phyloP scores from a whole-genome alignment of 2,797 vertebrate genomes.

The Heteromormyrus szaboi region DNA sequence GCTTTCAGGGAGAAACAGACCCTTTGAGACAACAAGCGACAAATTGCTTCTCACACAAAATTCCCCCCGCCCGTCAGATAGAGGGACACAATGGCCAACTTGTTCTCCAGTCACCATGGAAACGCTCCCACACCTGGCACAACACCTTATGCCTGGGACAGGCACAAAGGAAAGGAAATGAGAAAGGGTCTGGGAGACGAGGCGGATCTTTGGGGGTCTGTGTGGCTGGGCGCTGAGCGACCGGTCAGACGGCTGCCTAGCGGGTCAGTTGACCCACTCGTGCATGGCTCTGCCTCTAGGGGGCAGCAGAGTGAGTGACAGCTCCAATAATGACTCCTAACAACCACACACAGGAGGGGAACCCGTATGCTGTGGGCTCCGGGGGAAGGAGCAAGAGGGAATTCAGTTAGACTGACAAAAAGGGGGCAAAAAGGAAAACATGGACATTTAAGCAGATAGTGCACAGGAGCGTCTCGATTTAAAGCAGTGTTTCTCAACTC shows the following conservation, averaged over 20 bases:
- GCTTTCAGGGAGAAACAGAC: constrained; percentile 43
- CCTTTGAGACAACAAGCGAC: constrained; percentile 47
- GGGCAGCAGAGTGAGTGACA: constrained; percentile 49
- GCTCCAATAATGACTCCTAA: constrained; percentile 59
- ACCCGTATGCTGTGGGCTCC: neutral
- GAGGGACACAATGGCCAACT: constrained; percentile 49
- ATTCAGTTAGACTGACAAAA: neutral
- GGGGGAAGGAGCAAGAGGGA: neutral
- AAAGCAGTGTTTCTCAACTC: neutral
- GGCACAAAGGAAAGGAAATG: constrained; percentile 8
- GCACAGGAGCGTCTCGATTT: neutral
- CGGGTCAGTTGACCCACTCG: neutral
- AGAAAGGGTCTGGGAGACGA: constrained; percentile 19
- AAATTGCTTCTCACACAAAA: constrained; percentile 58
- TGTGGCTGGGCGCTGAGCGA: neutral
- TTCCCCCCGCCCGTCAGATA: constrained; percentile 29
- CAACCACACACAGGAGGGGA: constrained; percentile 40
- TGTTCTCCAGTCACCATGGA: constrained; percentile 42
- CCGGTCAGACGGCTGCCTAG: neutral
- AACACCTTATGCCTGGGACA: constrained; percentile 14
- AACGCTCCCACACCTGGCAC: constrained; percentile 44
- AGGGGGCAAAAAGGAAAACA: neutral
- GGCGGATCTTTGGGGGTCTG: neutral
- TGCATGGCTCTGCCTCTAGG: neutral
- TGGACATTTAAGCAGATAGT: neutral